Percentiles rank a stretch among this genome's conserved stretches.
phyloP scores from a whole-genome alignment of 2,113 vertebrate species.

The Polypterus bichir region DNA sequence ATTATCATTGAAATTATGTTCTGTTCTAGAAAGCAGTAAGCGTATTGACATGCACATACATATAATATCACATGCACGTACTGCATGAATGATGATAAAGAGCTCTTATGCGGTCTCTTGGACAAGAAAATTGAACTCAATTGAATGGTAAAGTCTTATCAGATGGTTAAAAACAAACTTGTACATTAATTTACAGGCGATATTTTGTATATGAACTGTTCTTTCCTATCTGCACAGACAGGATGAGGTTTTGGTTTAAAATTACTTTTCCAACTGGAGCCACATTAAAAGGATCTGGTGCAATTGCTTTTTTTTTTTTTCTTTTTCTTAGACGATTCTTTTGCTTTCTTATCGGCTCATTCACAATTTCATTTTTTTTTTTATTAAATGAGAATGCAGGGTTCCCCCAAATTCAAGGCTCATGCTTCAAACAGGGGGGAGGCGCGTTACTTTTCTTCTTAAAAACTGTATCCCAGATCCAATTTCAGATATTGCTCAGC shows the following conservation, averaged over 20 bases:
- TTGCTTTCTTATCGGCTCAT: conserved; percentile 87
- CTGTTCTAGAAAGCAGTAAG: too few species aligned
- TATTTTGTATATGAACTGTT: conserved; percentile 51
- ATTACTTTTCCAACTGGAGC: conserved; percentile 80
- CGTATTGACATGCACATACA: too few species aligned
- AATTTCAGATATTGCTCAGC: conserved; percentile 91
- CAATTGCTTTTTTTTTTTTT: conserved; percentile 74
- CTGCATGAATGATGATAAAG: too few species aligned
- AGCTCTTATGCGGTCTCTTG: too few species aligned
- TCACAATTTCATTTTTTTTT: conserved; percentile 87
- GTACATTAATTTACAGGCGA: too few species aligned
- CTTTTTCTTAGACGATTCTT: conserved; percentile 27
- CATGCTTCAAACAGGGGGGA: conserved; percentile 80
- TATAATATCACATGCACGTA: too few species aligned
- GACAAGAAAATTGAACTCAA: too few species aligned
- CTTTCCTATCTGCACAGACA: conserved; percentile 71
- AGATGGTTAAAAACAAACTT: too few species aligned
- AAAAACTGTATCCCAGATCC: conserved; percentile 95
- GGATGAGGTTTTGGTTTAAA: conserved; percentile 82
- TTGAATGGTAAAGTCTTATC: too few species aligned
- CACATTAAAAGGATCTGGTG: conserved; percentile 75
- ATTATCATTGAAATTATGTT: too few species aligned
- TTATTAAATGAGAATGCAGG: conserved; percentile 83
- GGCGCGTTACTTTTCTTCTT: conserved; percentile 68
- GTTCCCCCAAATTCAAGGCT: conserved; percentile 79